Percentiles rank a stretch among this genome's conserved stretches.
Conservation (phyloP, 2,797 vertebrate species). For the Pitangus sulphuratus region DNA sequence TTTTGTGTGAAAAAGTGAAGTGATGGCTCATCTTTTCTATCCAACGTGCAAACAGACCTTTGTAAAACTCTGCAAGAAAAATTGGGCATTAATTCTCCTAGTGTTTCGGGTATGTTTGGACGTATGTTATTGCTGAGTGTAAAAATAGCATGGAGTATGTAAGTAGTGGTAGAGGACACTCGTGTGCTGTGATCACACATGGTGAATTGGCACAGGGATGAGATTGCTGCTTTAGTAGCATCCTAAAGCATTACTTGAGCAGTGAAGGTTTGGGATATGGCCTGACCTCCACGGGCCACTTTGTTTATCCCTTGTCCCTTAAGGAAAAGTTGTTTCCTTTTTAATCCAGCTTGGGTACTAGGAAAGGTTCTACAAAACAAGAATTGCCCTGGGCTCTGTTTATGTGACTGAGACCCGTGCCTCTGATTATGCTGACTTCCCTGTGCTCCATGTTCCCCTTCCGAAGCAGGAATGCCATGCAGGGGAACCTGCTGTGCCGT, state of each 20-base stretch:
- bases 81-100: rapidly evolving
- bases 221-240: neutral
- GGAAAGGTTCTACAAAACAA: neutral
- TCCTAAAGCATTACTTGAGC: neutral
- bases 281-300: neutral
- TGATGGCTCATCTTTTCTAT: rapidly evolving
- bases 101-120: neutral
- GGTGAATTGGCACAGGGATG: neutral
- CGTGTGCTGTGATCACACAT: rapidly evolving
- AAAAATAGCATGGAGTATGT: neutral
- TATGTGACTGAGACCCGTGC: neutral
- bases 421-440: neutral
- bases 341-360: neutral
- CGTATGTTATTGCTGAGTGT: rapidly evolving
- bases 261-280: rapidly evolving
- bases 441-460: neutral
- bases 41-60: neutral
- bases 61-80: neutral
- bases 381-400: neutral
- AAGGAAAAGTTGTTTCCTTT: neutral
- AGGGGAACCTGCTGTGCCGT: neutral
- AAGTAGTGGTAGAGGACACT: neutral
- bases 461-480: neutral
- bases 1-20: neutral
- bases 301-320: neutral